Conservation (phyloP, 2,797 vertebrate species). For the Nothura maculosa region DNA sequence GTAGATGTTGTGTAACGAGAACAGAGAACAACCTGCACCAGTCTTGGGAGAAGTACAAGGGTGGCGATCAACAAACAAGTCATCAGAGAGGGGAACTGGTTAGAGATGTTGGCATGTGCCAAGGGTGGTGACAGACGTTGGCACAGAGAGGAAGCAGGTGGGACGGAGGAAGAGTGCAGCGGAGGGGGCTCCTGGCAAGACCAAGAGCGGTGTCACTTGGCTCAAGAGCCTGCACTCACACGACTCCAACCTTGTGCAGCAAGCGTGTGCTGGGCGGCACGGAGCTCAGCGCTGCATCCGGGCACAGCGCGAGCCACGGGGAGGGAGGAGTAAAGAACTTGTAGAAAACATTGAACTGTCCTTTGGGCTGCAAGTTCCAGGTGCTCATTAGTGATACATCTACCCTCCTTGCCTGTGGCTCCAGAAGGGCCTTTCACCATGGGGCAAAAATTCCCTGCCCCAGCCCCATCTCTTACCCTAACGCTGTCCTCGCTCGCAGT, state of each 20-base stretch:
- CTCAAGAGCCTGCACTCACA: conserved; percentile 48
- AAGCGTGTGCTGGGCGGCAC: neutral
- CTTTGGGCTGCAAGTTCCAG: neutral
- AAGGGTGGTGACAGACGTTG: neutral
- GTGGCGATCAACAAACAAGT: conserved; percentile 58
- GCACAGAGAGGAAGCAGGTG: conserved; percentile 36
- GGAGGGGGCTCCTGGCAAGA: conserved; percentile 61
- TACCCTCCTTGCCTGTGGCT: neutral
- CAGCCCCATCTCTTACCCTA: neutral
- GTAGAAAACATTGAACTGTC: neutral
- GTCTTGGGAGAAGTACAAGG: conserved; percentile 57
- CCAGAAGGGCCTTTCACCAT: neutral
- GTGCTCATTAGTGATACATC: neutral
- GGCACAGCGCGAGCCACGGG: neutral
- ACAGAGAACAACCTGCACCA: conserved; percentile 37
- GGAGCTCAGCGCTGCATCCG: neutral
- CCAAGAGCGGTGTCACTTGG: neutral
- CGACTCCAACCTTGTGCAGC: conserved; percentile 29
- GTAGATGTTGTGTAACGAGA: conserved; percentile 40
- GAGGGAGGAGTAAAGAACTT: neutral
- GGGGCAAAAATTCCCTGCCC: neutral
- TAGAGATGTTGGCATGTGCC: conserved; percentile 41
- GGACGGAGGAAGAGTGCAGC: conserved; percentile 28
- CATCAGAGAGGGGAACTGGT: conserved; percentile 53
- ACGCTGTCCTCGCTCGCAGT: neutral